Base-by-base conservation (phyloP, 2,797 vertebrate genomes). In the Poeciliopsis paucimaculata region DNA sequence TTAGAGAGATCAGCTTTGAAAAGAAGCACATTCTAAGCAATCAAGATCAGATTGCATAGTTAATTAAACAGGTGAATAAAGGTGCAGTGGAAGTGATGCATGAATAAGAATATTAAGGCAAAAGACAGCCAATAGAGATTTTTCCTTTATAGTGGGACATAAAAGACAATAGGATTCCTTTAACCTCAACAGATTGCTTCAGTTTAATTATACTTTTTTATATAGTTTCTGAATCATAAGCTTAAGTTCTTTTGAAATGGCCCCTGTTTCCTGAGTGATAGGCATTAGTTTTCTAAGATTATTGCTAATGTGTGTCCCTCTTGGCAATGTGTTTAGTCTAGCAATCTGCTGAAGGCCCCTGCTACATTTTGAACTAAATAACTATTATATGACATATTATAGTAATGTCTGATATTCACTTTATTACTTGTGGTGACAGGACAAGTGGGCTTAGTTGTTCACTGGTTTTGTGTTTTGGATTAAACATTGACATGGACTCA, bases 1-100 rank as follows among this genome's bases (percentile, higher is more conserved):
- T 47, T 45, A 15, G 6, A 78, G 60, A 20, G 16, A 81, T 84
- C 10, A 78, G 20, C 18, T 64, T n/a, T 51, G 18, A 72, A 23
- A 47, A 78, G 71, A 18, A 76, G 8, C 46, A 45, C 9, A 49
- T 46, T 77, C 8, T 13, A 23, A 75, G 51, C 2, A 73, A 49
- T 18, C 73, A 15, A 8, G n/a, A 75, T 77, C 7, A 49, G 11
- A 62, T 83, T 46, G 49, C 16, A n/a, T 6, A 41, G n/a, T 74
- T 77, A 43, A 16, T 51, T 66, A 70, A 43, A 70, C 31, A 31
- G 2, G 10, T 66, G 13, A 74, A 18, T 39, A 13, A n/a, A n/a
- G 0, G 4, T 71, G 41, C 0, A 45, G 23, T 45, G 41, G 12
- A 71, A 71, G 26, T n/a, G 13, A 71, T 71, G 12, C 23, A 15